Conservation (phyloP, 2,797 vertebrate species). For the Philypnodon macrostomus region DNA sequence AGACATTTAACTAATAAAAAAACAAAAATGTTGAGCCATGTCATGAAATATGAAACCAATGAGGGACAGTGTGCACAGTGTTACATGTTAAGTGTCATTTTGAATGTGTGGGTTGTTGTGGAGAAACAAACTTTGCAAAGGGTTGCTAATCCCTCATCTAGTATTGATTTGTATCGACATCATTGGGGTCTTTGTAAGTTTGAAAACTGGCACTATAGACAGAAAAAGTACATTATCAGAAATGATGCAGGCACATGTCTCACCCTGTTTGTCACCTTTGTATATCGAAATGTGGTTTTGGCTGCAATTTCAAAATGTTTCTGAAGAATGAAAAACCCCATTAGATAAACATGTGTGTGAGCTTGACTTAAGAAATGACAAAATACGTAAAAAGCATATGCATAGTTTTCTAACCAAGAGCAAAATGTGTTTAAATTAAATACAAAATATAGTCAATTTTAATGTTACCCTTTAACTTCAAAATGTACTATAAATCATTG, state of each 20-base stretch:
- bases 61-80: no score
- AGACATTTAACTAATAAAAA: no score
- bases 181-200: no score
- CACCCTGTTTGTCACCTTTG: no score
- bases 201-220: no score
- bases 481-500: slow-evolving; percentile 3
- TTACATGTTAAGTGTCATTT: no score
- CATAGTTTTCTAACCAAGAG: background rate
- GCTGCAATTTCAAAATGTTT: no score
- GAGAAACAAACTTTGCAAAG: background rate
- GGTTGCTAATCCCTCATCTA: background rate
- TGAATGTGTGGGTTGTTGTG: background rate
- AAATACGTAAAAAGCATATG: background rate
- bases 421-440: background rate
- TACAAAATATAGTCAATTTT: slow-evolving; percentile 6
- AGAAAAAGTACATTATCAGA: no score
- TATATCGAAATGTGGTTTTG: no score
- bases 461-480: slow-evolving; percentile 5
- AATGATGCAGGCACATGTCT: no score
- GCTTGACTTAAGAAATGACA: background rate
- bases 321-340: background rate
- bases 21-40: no score
- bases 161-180: background rate
- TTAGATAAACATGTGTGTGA: background rate
- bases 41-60: no score